Evolutionary conservation across 2,888 invertebrate species (phyloP).

Genomic region (Cataglyphis livida): DNA sequence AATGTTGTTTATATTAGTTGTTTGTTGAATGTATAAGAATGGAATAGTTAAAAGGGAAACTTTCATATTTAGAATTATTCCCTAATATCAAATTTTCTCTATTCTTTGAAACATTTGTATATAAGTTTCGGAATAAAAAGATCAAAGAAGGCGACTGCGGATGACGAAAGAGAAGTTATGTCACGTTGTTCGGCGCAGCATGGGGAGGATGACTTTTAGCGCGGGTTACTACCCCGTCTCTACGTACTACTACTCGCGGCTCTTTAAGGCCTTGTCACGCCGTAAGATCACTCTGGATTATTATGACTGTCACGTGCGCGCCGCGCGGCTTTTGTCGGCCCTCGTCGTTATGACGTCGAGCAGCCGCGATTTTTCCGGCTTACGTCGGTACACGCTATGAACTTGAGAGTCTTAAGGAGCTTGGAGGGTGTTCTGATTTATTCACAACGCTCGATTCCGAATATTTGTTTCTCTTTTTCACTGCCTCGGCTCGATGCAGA

Average conservation of each 20-base stretch:
- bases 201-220: slow-evolving; percentile 46
- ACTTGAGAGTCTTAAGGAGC: slow-evolving; percentile 48
- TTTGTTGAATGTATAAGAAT: background rate
- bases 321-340: slow-evolving; percentile 66
- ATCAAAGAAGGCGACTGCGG: background rate
- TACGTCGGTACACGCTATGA: slow-evolving; percentile 54
- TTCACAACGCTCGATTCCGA: slow-evolving; percentile 53
- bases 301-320: slow-evolving; percentile 66
- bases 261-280: slow-evolving; percentile 75
- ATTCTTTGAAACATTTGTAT: background rate
- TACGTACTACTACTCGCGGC: slow-evolving; percentile 62
- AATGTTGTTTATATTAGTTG: background rate
- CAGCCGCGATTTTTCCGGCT: slow-evolving; percentile 71
- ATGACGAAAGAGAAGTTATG: slow-evolving; percentile 18
- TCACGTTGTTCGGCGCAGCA: slow-evolving; percentile 36
- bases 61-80: background rate
- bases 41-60: background rate
- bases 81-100: background rate
- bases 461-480: background rate
- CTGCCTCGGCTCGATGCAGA: background rate
- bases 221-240: slow-evolving; percentile 50
- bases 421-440: slow-evolving; percentile 59
- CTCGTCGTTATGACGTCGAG: slow-evolving; percentile 57
- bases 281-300: slow-evolving; percentile 67
- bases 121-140: background rate